Conservation (phyloP, 2,888 invertebrate genomes). For the Tineola bisselliella region DNA sequence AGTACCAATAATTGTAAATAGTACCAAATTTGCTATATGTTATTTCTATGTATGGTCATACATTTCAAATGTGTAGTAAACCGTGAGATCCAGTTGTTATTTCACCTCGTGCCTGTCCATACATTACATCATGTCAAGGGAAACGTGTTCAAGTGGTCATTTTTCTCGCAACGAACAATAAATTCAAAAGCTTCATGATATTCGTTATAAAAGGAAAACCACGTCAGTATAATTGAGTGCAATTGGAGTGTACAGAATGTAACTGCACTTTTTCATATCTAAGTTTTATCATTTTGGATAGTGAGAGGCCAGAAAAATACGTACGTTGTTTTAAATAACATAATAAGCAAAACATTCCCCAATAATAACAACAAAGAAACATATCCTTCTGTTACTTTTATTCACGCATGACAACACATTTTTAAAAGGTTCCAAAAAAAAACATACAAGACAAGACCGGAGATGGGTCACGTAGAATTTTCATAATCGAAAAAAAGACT, state of each 20-base stretch:
- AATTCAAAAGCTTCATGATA: slow-evolving; percentile 4
- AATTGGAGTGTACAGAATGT: background rate
- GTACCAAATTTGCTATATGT: background rate
- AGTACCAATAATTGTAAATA: background rate
- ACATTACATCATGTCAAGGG: slow-evolving; percentile 28
- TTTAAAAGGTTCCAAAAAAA: background rate
- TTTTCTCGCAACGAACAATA: slow-evolving; percentile 3
- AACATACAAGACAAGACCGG: background rate
- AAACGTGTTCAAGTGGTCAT: slow-evolving; percentile 43
- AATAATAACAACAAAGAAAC: background rate
- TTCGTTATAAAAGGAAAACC: background rate
- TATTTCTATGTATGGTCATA: background rate
- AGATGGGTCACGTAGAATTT: slow-evolving; percentile 9
- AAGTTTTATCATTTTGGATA: too few relatives aligned
- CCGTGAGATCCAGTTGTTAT: background rate
- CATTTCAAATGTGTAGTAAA: background rate
- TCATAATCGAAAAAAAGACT: slow-evolving; percentile 8
- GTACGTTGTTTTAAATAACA: too few relatives aligned
- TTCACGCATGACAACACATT: background rate
- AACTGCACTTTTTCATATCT: too few relatives aligned
- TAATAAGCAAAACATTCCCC: too few relatives aligned
- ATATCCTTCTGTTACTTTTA: background rate
- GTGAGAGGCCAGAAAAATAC: too few relatives aligned
- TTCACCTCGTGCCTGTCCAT: slow-evolving; percentile 21
- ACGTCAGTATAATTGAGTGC: background rate